These are phyloP conservation scores for Thaumetopoea pityocampa DNA, from an alignment of 1,140 invertebrate genomes.

Conservation along the genomic window DNA sequence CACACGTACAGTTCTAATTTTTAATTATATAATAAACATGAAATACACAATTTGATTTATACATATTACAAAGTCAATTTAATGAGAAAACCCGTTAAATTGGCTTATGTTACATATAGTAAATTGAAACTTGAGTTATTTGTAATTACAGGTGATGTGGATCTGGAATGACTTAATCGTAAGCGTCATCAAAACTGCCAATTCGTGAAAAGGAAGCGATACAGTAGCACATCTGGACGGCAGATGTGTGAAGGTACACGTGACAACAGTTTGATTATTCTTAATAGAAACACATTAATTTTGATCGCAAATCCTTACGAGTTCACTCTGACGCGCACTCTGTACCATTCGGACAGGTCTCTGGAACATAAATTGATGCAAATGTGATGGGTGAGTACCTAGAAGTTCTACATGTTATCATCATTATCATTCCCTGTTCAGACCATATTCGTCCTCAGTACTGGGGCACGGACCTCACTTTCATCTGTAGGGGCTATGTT, in stretches of 20 bases:
- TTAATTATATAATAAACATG: too few species aligned
- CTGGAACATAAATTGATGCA: slow-evolving; percentile 84
- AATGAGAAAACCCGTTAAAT: too few species aligned
- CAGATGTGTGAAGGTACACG: slow-evolving; percentile 70
- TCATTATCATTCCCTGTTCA: too few species aligned
- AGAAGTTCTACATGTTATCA: slow-evolving; percentile 2
- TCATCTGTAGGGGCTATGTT: too few species aligned
- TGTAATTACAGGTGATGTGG: too few species aligned
- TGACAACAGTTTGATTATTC: slow-evolving; percentile 64
- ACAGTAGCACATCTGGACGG: slow-evolving; percentile 66
- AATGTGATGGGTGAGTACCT: slow-evolving; percentile 57
- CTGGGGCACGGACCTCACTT: too few species aligned
- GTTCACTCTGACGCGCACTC: slow-evolving; percentile 85
- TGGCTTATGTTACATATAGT: too few species aligned
- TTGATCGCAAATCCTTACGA: slow-evolving; percentile 79
- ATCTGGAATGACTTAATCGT: slow-evolving; percentile 6
- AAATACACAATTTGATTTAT: too few species aligned
- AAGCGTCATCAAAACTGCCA: slow-evolving; percentile 59
- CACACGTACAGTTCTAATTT: slow-evolving; percentile 18
- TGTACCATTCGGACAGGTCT: slow-evolving; percentile 84
- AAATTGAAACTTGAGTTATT: too few species aligned
- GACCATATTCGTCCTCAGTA: too few species aligned
- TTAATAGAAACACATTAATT: slow-evolving; percentile 70
- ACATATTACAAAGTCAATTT: too few species aligned
- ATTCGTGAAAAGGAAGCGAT: slow-evolving; percentile 60